A percentile compares a stretch with the other conserved stretches of the same genome.
phyloP scores from a whole-genome alignment of 1,140 invertebrate genomes.

The Mamestra configurata region DNA sequence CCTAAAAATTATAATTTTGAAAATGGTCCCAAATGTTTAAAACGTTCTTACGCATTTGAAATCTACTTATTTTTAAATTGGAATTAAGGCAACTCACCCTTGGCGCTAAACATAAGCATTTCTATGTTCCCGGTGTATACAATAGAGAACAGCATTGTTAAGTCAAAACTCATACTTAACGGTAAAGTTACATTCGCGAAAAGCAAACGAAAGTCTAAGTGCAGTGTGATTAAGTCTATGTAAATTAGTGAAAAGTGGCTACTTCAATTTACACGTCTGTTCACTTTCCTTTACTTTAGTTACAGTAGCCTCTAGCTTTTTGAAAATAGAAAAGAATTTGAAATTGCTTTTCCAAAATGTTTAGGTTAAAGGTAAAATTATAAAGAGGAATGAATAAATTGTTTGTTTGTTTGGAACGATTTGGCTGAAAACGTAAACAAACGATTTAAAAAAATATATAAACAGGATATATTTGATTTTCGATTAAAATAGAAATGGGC shows the following conservation, averaged over 20 bases:
- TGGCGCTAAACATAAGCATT: background rate
- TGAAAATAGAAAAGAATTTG: no score
- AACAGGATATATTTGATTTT: no score
- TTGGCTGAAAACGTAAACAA: no score
- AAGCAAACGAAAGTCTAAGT: background rate
- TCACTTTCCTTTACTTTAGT: background rate
- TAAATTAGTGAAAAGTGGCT: conserved; percentile 8
- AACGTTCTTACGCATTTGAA: no score
- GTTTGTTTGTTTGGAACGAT: no score
- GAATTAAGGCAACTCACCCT: background rate
- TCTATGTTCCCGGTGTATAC: background rate
- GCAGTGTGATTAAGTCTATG: conserved; percentile 9
- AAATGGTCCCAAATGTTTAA: no score
- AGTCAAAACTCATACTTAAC: background rate
- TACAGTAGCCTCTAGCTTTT: background rate
- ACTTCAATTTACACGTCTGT: background rate
- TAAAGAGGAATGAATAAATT: no score
- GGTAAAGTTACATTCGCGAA: background rate
- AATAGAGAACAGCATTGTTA: background rate
- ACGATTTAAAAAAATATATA: no score
- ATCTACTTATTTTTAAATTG: no score
- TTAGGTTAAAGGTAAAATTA: no score
- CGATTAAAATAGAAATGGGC: no score
- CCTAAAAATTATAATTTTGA: no score
- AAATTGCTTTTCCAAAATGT: background rate